Percentiles rank a stretch among this genome's conserved stretches.
These are phyloP conservation scores for Enteromius paludinosus DNA, from an alignment of 2,797 vertebrate species.

Conservation along the genomic window DNA sequence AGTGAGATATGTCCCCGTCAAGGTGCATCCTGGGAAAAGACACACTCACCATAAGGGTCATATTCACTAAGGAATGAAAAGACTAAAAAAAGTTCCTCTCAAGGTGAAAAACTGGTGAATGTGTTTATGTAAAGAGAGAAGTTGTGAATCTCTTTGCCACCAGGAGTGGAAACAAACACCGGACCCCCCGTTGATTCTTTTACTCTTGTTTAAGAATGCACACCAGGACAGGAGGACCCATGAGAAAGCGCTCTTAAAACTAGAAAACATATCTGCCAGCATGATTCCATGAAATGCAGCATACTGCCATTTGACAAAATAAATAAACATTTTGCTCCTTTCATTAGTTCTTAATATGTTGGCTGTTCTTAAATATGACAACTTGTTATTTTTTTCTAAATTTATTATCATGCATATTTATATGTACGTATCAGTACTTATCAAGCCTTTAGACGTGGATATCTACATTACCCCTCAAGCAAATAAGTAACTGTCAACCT, in stretches of 20 bases:
- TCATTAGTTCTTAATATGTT: not conserved
- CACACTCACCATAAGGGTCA: constrained; percentile 50
- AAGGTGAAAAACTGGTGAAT: constrained; percentile 74
- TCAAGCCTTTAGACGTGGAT: not conserved
- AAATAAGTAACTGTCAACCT: not conserved
- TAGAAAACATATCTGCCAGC: constrained; percentile 13
- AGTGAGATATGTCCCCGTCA: constrained; percentile 75
- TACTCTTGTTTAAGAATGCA: constrained; percentile 15
- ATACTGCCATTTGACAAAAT: constrained; percentile 11
- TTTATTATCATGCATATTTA: not conserved
- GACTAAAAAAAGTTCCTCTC: constrained; percentile 53
- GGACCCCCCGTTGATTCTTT: constrained; percentile 25
- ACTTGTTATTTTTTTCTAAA: not conserved
- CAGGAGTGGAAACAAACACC: constrained; percentile 20
- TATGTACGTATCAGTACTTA: not conserved
- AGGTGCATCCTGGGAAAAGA: constrained; percentile 77
- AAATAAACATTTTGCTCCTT: not conserved
- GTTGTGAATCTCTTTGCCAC: constrained; percentile 31
- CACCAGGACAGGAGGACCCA: constrained; percentile 10
- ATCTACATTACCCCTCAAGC: not conserved
- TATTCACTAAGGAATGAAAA: constrained; percentile 31
- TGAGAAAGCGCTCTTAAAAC: constrained; percentile 2
- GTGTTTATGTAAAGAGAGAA: constrained; percentile 56
- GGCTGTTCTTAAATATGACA: not conserved
- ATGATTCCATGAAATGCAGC: constrained; percentile 16